These are phyloP conservation scores for Sebastes kiyomatsui DNA, from an alignment of 2,797 vertebrate species.

Conservation along the genomic window DNA sequence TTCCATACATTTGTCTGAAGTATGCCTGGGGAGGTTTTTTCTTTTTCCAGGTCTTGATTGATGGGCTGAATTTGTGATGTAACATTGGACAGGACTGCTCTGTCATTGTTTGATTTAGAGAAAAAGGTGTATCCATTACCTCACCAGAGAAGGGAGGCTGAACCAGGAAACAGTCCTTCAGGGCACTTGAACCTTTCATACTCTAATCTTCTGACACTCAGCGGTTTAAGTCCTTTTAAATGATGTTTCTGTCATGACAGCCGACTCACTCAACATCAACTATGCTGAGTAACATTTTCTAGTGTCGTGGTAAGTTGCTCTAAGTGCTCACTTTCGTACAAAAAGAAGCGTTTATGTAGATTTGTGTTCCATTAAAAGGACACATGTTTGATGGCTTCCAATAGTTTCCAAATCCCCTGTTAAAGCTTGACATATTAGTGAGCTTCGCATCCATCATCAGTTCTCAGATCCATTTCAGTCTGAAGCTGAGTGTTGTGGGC, in stretches of 20 bases:
- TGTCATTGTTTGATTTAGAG: conserved; percentile 32
- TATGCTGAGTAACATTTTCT: conserved; percentile 16
- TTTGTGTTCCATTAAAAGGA: conserved; percentile 8
- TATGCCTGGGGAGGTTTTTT: neutral
- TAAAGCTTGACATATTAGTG: neutral
- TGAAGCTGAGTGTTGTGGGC: neutral
- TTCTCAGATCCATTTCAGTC: neutral
- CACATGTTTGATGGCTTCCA: neutral
- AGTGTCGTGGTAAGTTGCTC: neutral
- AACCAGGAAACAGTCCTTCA: conserved; percentile 26
- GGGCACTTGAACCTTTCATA: conserved; percentile 12
- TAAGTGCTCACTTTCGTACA: neutral
- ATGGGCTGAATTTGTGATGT: conserved; percentile 31
- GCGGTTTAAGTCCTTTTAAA: neutral
- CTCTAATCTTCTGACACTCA: conserved; percentile 9
- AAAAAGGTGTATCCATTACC: conserved; percentile 24
- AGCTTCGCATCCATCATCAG: neutral
- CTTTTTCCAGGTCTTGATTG: conserved; percentile 36
- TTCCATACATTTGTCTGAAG: neutral
- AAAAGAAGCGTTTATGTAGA: neutral
- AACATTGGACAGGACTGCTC: neutral
- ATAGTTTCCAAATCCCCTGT: neutral
- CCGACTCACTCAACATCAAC: neutral
- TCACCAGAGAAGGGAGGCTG: neutral
- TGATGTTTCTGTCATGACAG: conserved; percentile 14